Conservation (phyloP, 2,888 invertebrate genomes). For the Leptothorax acervorum region DNA sequence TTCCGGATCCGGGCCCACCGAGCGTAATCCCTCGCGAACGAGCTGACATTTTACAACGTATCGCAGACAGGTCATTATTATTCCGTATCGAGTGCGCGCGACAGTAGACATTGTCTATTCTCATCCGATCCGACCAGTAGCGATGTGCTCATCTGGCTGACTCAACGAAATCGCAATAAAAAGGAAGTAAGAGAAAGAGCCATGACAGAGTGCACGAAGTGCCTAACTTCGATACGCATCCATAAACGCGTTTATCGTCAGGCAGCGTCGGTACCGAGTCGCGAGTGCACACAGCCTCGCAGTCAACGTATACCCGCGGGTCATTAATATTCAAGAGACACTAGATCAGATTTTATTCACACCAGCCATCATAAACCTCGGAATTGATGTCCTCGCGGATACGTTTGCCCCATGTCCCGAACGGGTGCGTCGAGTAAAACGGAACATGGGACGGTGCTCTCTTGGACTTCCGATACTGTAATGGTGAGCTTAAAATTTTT, state of each 20-base stretch:
- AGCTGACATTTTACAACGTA: slow-evolving; percentile 53
- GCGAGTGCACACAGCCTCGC: slow-evolving; percentile 15
- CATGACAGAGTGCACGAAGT: slow-evolving; percentile 41
- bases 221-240: slow-evolving; percentile 65
- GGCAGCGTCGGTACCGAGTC: slow-evolving; percentile 8
- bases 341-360: slow-evolving; percentile 80
- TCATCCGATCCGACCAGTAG: slow-evolving; percentile 34
- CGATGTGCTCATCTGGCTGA: slow-evolving; percentile 45
- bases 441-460: not conserved
- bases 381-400: slow-evolving; percentile 70
- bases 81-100: slow-evolving; percentile 50
- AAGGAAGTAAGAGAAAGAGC: slow-evolving; percentile 40
- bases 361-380: slow-evolving; percentile 75
- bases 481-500: slow-evolving; percentile 57
- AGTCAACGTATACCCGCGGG: slow-evolving; percentile 37
- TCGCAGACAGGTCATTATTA: slow-evolving; percentile 56
- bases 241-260: slow-evolving; percentile 72
- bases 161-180: slow-evolving; percentile 60
- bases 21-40: slow-evolving; percentile 52
- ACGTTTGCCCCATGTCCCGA: slow-evolving; percentile 57
- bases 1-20: slow-evolving; percentile 13
- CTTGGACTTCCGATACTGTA: slow-evolving; percentile 38
- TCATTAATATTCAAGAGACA: slow-evolving; percentile 80
- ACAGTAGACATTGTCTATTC: slow-evolving; percentile 44
- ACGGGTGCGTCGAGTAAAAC: not conserved